Base-by-base conservation (phyloP, 2,797 vertebrate species). In the Darevskia mixta region DNA sequence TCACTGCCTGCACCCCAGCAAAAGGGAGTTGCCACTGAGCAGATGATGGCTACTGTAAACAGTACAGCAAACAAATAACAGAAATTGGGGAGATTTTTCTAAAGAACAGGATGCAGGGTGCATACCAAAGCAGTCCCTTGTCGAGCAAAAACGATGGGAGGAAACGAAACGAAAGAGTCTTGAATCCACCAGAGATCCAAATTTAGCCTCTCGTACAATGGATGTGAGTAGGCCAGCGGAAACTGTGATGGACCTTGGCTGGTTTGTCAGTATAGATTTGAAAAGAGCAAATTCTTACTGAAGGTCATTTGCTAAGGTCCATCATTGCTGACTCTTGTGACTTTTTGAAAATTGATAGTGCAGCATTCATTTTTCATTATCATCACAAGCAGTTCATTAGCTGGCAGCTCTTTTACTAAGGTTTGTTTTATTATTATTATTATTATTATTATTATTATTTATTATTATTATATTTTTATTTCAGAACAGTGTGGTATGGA, bases 171-270 rank as follows among this genome's bases (percentile, higher is more conserved):
- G 27, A 32, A 72, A n/a, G 45, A 15, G 5, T 71, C 73, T 61
- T 43, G 20, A 58, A n/a, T 71, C 35, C 25, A 55, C 35, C 43
- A 64, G 29, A 8, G 20, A 43, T 61, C 75, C 87, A 79, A 32
- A 88, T 88, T 79, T 88, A 72, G 75, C 75, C 76, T 32, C 87
- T 79, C 41, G 7, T 58, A 58, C 75, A 71, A n/a, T 88, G 75
- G 45, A 71, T 29, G 87, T 6, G 35, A 20, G 8, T 17, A 71
- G 66, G 45, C 35, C 25, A 84, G 32, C 17, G 76, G 87, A 84
- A 84, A 84, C 45, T 43, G 13, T 43, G 32, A 71, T 25, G 64
- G 38, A 18, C 45, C 20, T 71, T 45, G 11, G 64, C 32, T 41
- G 45, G 58, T 72, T 35, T 61, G 64, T 79, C 35, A 3, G 20